These are phyloP conservation scores for Horisme vitalbata DNA, from an alignment of 2,888 invertebrate species.

Conservation along the genomic window DNA sequence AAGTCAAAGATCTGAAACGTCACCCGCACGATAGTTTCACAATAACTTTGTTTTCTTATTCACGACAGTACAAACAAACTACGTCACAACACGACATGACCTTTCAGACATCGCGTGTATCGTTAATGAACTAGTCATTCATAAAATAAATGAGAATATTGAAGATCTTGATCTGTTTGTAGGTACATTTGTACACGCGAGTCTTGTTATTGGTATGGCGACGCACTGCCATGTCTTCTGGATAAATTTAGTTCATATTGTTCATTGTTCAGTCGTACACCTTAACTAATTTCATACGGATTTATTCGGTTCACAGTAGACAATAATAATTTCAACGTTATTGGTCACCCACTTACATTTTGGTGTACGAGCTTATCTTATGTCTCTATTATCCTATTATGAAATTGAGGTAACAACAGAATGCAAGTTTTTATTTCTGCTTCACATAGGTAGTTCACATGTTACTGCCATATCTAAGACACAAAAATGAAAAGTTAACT, in stretches of 20 bases:
- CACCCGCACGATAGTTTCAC: neutral
- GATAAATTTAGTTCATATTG: slow-evolving; percentile 1
- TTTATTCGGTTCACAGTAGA: neutral
- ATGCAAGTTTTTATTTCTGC: too few relatives aligned
- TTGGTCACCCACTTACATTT: too few relatives aligned
- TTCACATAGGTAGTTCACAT: too few relatives aligned
- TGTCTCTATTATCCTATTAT: too few relatives aligned
- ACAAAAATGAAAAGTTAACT: too few relatives aligned
- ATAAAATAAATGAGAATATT: slow-evolving; percentile 27
- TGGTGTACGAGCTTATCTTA: too few relatives aligned
- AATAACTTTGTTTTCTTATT: slow-evolving; percentile 8
- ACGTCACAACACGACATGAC: slow-evolving; percentile 11
- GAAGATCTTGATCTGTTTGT: slow-evolving; percentile 7
- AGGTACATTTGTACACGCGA: neutral
- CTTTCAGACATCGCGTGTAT: slow-evolving; percentile 17
- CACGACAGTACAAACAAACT: slow-evolving; percentile 3
- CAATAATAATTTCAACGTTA: too few relatives aligned
- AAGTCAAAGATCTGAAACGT: slow-evolving; percentile 6
- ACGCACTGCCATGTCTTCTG: neutral
- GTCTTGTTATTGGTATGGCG: neutral
- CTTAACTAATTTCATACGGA: neutral
- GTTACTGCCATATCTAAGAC: too few relatives aligned
- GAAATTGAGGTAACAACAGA: too few relatives aligned
- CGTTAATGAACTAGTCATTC: slow-evolving; percentile 24
- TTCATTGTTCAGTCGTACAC: neutral